Conservation (phyloP, 1,140 invertebrate species). For the Caenorhabditis inopinata region DNA sequence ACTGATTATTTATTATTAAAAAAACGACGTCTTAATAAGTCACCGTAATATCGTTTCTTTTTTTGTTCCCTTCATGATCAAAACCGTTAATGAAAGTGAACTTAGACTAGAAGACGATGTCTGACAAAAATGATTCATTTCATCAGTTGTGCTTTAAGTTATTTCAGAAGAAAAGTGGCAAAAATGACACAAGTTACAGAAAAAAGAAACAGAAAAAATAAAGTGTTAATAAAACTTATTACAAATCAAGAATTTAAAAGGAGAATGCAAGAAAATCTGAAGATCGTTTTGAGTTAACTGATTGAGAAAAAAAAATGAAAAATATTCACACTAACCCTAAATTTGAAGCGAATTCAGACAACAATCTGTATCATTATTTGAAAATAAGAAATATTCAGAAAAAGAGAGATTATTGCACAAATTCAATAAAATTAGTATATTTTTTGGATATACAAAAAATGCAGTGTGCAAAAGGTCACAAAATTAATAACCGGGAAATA, state of each 20-base stretch:
- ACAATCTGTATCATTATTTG: background rate
- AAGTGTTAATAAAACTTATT: background rate
- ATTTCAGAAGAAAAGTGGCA: background rate
- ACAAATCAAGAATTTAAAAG: background rate
- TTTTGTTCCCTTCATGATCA: no score
- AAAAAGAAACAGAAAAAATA: background rate
- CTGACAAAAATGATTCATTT: no score
- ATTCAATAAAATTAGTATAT: background rate
- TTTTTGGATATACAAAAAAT: no score
- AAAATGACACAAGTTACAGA: conserved; percentile 4
- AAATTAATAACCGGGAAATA: background rate
- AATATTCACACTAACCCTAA: conserved; percentile 16
- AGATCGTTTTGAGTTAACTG: conserved; percentile 24
- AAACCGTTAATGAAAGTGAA: no score
- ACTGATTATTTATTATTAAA: no score
- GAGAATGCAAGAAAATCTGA: background rate
- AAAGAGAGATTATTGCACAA: background rate
- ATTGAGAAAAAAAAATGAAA: background rate
- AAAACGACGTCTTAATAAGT: no score
- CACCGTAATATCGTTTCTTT: no score
- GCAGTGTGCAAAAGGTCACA: no score
- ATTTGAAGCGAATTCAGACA: conserved; percentile 11
- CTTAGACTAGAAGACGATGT: no score
- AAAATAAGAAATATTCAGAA: background rate
- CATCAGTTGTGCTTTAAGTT: background rate